Evolutionary conservation across 2,797 vertebrate genomes (phyloP), one percentile per base, ranked within the genome.

Genomic region (Hoplostethus atlanticus): DNA sequence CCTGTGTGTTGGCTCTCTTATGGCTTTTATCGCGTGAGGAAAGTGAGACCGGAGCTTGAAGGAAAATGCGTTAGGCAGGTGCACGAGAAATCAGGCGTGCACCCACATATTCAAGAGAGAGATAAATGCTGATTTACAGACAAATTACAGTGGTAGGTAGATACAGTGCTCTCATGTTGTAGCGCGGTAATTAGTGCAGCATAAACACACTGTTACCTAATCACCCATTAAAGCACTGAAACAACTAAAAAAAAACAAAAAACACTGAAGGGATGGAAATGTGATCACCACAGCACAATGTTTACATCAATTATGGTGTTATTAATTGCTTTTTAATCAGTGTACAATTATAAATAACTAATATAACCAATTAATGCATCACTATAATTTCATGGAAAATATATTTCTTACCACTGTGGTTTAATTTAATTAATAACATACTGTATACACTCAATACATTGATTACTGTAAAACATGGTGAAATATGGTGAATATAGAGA

Each of bases 41-140:
- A 64, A 81, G 66, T 58, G 68, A 79, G 73, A 73, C 21, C 3
- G 2, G 68, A 55, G 71, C 68, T 73, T 60, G 60, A 61, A 75
- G 75, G 21, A 28, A 52, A 84, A 87, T 79, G 66, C 80, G 71
- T 56, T 56, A 80, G 68, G 76, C 75, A 77, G 44, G 52, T 79
- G 55, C 55, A 76, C 61, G 50, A 70, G 76, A 84, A 81, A 79
- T 79, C 56, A 71, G 73, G 73, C 79, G 47, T 76, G 68, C 56
- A 74, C 68, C 77, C 62, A 79, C 72, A 75, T 64, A 69, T 84
- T 80, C 66, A 77, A 81, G 64, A 69, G 66, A 73, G 16, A 72
- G 62, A 67, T 75, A 57, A 55, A 60, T 47, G 68, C 80, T 80
- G 67, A 83, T 82, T 79, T 82, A 77, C 64, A 80, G 64, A 65